Conservation (phyloP, 2,888 invertebrate genomes). For the Salticus scenicus region DNA sequence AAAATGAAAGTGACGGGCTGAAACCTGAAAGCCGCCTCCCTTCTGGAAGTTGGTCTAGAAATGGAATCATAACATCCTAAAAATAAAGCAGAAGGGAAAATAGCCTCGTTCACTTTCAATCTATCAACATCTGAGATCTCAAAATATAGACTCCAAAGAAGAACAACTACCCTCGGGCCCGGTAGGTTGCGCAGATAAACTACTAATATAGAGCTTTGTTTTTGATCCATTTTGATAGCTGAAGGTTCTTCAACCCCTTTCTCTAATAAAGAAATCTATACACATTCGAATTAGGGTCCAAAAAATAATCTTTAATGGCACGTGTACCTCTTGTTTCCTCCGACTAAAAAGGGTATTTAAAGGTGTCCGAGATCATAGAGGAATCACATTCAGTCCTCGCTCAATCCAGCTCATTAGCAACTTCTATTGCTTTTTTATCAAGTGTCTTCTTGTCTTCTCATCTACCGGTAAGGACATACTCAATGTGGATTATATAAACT, state of each 20-base stretch:
- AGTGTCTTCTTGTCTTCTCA: not conserved
- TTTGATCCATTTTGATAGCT: conserved; percentile 53
- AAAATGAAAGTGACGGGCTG: not conserved
- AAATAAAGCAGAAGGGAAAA: conserved; percentile 52
- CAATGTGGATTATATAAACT: conserved; percentile 48
- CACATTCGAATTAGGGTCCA: conserved; percentile 42
- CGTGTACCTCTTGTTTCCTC: conserved; percentile 39
- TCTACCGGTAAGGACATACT: conserved; percentile 42
- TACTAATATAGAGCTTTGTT: conserved; percentile 33
- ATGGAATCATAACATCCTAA: conserved; percentile 30
- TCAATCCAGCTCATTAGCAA: not conserved
- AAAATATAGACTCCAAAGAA: no score
- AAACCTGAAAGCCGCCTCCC: conserved; percentile 10
- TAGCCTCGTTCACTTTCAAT: no score
- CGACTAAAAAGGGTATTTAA: conserved; percentile 57
- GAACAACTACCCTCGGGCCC: not conserved
- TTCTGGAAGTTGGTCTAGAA: conserved; percentile 7
- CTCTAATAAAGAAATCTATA: conserved; percentile 27
- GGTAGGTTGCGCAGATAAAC: not conserved
- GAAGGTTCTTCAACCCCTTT: conserved; percentile 54
- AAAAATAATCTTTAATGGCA: conserved; percentile 35
- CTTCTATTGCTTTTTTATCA: not conserved
- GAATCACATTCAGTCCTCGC: conserved; percentile 24
- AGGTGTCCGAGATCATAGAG: conserved; percentile 22
- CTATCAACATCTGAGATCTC: no score